A percentile compares a stretch with the other conserved stretches of the same genome.
phyloP scores from a whole-genome alignment of 2,113 vertebrate species.

The Sinocyclocheilus grahami region DNA sequence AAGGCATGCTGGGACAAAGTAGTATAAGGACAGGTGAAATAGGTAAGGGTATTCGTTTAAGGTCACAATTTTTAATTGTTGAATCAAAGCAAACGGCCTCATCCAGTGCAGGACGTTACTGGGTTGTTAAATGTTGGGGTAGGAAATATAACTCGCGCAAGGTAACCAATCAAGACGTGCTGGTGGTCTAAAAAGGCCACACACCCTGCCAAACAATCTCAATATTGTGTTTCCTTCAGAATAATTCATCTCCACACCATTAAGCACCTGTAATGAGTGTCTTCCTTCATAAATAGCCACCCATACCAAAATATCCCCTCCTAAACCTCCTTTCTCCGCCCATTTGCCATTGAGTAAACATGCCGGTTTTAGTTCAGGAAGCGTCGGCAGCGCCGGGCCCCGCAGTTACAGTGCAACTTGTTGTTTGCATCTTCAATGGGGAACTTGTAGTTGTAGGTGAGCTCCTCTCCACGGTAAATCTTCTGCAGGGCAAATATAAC shows the following conservation, averaged over 20 bases:
- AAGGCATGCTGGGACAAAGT: conserved; percentile 34
- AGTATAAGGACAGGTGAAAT: not conserved
- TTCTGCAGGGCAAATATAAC: conserved; percentile 89
- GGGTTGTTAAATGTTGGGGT: not conserved
- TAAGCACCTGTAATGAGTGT: not conserved
- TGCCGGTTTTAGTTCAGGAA: conserved; percentile 80
- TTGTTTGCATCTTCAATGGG: conserved; percentile 88
- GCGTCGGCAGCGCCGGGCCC: conserved; percentile 83
- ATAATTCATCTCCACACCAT: not conserved
- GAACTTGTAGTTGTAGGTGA: conserved; percentile 94
- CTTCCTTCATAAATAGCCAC: not conserved
- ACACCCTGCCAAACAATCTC: not conserved
- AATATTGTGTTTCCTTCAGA: not conserved
- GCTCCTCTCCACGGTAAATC: conserved; percentile 89
- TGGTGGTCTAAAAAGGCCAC: not conserved
- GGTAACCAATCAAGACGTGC: not conserved
- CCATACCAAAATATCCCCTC: not conserved
- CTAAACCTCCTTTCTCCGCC: not conserved
- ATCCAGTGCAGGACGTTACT: not conserved
- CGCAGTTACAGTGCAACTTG: conserved; percentile 90
- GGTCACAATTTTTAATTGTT: not conserved
- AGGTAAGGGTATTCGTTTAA: not conserved
- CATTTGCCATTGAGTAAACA: not conserved
- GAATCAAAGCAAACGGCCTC: not conserved
- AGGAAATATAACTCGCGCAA: not conserved